phyloP scores from a whole-genome alignment of 2,888 invertebrate species.

The Lasioglossum calceatum region DNA sequence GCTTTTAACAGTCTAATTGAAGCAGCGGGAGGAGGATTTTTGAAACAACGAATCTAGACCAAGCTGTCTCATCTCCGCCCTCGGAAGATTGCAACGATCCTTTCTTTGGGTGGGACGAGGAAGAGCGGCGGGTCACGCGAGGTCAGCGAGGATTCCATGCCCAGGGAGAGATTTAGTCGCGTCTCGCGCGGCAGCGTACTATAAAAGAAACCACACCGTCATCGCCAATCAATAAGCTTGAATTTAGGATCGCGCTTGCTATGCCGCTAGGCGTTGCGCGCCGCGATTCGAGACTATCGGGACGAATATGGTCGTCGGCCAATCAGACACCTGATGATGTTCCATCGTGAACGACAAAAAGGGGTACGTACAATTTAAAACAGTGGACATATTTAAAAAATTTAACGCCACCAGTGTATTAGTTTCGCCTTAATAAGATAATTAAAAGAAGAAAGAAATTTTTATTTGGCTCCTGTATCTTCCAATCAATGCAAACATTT shows the following conservation, averaged over 20 bases:
- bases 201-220: slow-evolving; percentile 42
- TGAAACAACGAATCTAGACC: background rate
- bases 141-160: slow-evolving; percentile 9
- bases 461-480: too few relatives aligned
- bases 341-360: too few relatives aligned
- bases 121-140: slow-evolving; percentile 40
- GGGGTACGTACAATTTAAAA: too few relatives aligned
- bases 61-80: background rate
- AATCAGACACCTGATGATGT: background rate
- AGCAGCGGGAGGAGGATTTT: background rate
- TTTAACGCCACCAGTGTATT: too few relatives aligned
- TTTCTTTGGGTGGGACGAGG: background rate
- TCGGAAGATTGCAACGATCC: slow-evolving; percentile 10
- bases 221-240: slow-evolving; percentile 44
- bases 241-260: slow-evolving; percentile 14
- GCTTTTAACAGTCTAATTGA: background rate
- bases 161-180: slow-evolving; percentile 20
- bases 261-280: background rate
- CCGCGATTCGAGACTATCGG: background rate
- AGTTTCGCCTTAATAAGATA: too few relatives aligned
- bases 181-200: slow-evolving; percentile 11
- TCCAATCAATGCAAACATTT: too few relatives aligned
- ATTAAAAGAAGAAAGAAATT: too few relatives aligned
- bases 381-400: too few relatives aligned
- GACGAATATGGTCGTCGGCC: background rate